A percentile compares a stretch with the other conserved stretches of the same genome.
These are phyloP conservation scores for Hirtodrosophila histrioides DNA, from an alignment of 2,888 invertebrate genomes.

Conservation along the genomic window DNA sequence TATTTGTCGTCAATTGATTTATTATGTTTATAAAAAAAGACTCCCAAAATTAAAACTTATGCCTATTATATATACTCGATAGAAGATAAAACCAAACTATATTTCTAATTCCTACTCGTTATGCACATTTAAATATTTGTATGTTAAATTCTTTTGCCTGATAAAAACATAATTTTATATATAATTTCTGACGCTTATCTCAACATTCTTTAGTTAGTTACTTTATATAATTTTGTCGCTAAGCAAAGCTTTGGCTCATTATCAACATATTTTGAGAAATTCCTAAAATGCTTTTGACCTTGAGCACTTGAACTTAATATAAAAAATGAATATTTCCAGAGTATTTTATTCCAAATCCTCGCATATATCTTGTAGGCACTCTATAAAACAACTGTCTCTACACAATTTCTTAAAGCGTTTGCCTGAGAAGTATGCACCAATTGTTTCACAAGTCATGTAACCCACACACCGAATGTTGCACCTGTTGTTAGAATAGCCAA, in stretches of 20 bases:
- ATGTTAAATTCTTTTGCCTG: constrained; percentile 1
- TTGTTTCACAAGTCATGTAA: constrained; percentile 19
- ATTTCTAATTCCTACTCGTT: constrained; percentile 3
- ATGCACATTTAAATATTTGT: constrained; percentile 34
- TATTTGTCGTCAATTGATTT: too few species aligned
- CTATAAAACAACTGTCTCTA: background rate
- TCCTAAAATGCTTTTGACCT: constrained; percentile 17
- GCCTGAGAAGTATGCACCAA: constrained; percentile 42
- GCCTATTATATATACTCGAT: too few species aligned
- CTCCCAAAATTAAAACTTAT: too few species aligned
- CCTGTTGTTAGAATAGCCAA: constrained; percentile 30
- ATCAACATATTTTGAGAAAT: constrained; percentile 1
- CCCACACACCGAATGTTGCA: constrained; percentile 38
- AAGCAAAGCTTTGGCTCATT: constrained; percentile 6
- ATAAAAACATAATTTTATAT: constrained; percentile 1
- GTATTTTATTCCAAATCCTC: constrained; percentile 14
- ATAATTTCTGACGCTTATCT: constrained; percentile 4
- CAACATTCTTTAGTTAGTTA: background rate
- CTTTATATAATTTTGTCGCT: constrained; percentile 5
- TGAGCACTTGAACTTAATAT: constrained; percentile 32
- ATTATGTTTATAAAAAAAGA: too few species aligned
- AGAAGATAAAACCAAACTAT: too few species aligned
- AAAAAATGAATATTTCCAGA: constrained; percentile 16
- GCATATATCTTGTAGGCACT: constrained; percentile 14
- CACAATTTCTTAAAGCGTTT: constrained; percentile 9